Conservation (phyloP, 2,797 vertebrate species). For the Austrolebias charrua region DNA sequence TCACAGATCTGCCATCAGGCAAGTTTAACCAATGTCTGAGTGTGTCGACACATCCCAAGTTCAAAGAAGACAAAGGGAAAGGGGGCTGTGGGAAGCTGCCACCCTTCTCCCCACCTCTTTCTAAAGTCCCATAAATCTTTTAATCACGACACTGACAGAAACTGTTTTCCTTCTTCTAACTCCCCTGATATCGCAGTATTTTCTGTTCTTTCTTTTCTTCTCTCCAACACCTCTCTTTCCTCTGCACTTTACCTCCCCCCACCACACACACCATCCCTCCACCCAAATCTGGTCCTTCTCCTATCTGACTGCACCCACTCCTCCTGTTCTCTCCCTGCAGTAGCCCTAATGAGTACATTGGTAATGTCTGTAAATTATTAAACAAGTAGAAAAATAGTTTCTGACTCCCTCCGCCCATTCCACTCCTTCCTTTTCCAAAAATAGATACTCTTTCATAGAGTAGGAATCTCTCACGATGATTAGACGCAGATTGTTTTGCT, state of each 20-base stretch:
- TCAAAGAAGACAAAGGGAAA: conserved; percentile 73
- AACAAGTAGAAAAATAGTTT: conserved; percentile 77
- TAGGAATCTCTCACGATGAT: conserved; percentile 54
- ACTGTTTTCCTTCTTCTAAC: conserved; percentile 38
- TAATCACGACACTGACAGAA: conserved; percentile 72
- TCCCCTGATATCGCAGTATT: conserved; percentile 52
- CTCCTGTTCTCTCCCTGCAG: conserved; percentile 58
- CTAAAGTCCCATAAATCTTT: conserved; percentile 66
- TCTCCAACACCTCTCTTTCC: conserved; percentile 34
- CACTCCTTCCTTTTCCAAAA: conserved; percentile 59
- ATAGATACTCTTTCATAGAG: conserved; percentile 60
- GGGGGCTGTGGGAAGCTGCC: conserved; percentile 47
- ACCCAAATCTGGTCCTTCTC: conserved; percentile 35
- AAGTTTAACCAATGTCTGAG: conserved; percentile 61
- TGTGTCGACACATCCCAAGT: conserved; percentile 62
- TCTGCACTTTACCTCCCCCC: conserved; percentile 4
- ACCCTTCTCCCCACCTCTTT: conserved; percentile 13
- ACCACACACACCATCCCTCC: not conserved
- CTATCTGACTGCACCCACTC: conserved; percentile 44
- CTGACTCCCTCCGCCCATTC: conserved; percentile 39
- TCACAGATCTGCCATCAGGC: conserved; percentile 61
- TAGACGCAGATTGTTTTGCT: conserved; percentile 32
- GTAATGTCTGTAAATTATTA: conserved; percentile 79
- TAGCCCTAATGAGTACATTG: conserved; percentile 75
- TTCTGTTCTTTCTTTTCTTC: conserved; percentile 50